phyloP scores from a whole-genome alignment of 2,797 vertebrate genomes.

The Tolypeutes matacus region DNA sequence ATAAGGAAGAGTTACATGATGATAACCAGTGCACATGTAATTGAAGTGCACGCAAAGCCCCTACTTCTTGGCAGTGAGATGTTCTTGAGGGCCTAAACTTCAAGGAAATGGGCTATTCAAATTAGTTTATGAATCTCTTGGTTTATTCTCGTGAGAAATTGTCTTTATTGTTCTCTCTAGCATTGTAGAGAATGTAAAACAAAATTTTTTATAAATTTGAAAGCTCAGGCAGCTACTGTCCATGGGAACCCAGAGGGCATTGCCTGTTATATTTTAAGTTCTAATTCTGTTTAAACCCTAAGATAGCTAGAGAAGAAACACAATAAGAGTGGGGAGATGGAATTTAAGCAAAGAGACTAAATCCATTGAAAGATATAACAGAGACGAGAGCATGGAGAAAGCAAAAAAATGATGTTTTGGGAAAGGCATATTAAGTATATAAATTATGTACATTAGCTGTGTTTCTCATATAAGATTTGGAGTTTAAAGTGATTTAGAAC shows the following conservation, averaged over 20 bases:
- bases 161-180: background rate
- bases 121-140: background rate
- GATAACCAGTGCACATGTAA: accelerated
- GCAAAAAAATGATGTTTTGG: background rate
- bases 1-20: no score
- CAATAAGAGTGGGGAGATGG: background rate
- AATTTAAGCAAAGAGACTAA: background rate
- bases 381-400: background rate
- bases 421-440: background rate
- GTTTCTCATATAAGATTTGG: background rate
- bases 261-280: background rate
- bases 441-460: no score
- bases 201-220: background rate
- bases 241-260: background rate
- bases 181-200: background rate
- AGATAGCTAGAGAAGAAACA: background rate
- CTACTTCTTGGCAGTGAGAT: background rate
- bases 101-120: background rate
- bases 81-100: background rate
- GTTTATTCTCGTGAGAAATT: background rate
- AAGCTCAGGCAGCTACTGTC: background rate
- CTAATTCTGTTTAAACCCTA: background rate
- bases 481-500: background rate
- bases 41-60: background rate
- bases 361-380: background rate